phyloP scores from a whole-genome alignment of 2,888 invertebrate genomes.

The Isotomurus palustris region DNA sequence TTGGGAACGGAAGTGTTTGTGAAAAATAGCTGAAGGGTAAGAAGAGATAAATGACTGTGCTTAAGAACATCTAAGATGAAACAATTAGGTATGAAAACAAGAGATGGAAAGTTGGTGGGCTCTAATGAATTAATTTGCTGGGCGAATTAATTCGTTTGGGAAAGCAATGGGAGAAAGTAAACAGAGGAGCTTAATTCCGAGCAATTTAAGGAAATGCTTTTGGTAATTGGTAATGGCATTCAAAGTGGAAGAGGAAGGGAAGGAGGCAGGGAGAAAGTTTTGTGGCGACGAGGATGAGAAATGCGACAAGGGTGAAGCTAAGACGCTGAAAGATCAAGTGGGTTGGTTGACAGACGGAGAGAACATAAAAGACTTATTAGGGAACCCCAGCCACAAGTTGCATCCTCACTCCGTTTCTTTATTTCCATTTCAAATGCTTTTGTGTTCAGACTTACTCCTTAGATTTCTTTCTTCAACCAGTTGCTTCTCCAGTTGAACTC shows the following conservation, averaged over 20 bases:
- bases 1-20: too few relatives aligned
- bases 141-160: too few relatives aligned
- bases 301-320: slow-evolving; percentile 2
- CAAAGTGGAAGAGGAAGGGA: not conserved
- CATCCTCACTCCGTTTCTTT: not conserved
- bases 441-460: slow-evolving; percentile 72
- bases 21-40: too few relatives aligned
- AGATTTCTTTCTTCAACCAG: slow-evolving; percentile 89
- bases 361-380: slow-evolving; percentile 2
- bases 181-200: too few relatives aligned
- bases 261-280: not conserved
- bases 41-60: too few relatives aligned
- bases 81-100: too few relatives aligned
- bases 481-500: slow-evolving; percentile 90
- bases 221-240: slow-evolving; percentile 11
- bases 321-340: slow-evolving; percentile 1
- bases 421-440: slow-evolving; percentile 1
- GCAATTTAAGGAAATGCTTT: too few relatives aligned
- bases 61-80: too few relatives aligned
- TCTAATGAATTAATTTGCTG: too few relatives aligned
- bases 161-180: too few relatives aligned
- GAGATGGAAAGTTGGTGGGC: too few relatives aligned
- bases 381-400: slow-evolving; percentile 9
- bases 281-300: too few relatives aligned
- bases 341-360: slow-evolving; percentile 1